Evolutionary conservation across 2,888 invertebrate species (phyloP).

Genomic region (Perizoma flavofasciatum): DNA sequence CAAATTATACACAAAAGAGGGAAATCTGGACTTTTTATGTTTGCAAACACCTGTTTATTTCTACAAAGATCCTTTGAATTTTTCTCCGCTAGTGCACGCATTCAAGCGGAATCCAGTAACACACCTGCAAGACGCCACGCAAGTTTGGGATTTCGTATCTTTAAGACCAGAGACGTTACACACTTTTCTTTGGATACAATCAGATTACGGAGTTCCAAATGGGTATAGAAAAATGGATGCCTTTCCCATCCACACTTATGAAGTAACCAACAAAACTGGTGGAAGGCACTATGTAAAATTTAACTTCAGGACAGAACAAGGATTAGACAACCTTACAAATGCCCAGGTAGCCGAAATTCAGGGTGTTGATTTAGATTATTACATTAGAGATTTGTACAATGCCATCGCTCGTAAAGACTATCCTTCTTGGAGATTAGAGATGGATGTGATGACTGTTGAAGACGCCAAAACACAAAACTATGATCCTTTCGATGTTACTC

Average conservation of each 20-base stretch:
- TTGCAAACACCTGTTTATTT: constrained; percentile 94
- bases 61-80: constrained; percentile 91
- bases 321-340: constrained; percentile 88
- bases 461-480: constrained; percentile 88
- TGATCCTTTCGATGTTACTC: constrained; percentile 95
- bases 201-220: constrained; percentile 95
- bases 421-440: constrained; percentile 28
- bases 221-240: constrained; percentile 95
- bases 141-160: constrained; percentile 95
- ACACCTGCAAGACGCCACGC: constrained; percentile 91
- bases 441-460: constrained; percentile 51
- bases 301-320: constrained; percentile 94
- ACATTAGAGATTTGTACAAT: constrained; percentile 91
- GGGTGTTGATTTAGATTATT: constrained; percentile 91
- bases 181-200: constrained; percentile 89
- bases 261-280: constrained; percentile 89
- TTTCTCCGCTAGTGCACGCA: constrained; percentile 93
- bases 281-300: constrained; percentile 92
- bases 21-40: constrained; percentile 94
- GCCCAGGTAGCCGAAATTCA: constrained; percentile 86
- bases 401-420: constrained; percentile 88
- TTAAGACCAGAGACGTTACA: constrained; percentile 91
- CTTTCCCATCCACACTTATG: constrained; percentile 95
- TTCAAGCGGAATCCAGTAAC: constrained; percentile 96
- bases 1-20: constrained; percentile 95